phyloP scores from a whole-genome alignment of 2,113 vertebrate species.

The Antennarius striatus region DNA sequence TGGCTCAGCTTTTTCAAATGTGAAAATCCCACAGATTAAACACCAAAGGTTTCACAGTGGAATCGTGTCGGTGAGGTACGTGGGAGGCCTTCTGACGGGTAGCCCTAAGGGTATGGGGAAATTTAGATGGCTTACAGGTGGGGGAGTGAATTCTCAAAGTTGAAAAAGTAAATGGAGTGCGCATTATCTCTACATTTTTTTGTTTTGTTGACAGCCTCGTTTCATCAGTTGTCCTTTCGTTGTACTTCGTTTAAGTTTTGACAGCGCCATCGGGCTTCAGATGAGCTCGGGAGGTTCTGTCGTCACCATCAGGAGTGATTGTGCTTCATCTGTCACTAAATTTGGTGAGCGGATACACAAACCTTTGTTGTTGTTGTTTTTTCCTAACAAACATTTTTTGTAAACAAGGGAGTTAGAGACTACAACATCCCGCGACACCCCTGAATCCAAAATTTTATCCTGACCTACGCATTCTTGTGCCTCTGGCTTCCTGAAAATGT shows the following conservation, averaged over 20 bases:
- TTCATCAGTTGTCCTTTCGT: slow-evolving; percentile 43
- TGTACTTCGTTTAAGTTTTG: slow-evolving; percentile 80
- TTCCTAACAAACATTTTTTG: no score
- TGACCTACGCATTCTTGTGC: no score
- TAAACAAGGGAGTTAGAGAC: no score
- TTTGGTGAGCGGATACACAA: slow-evolving; percentile 84
- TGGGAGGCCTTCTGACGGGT: slow-evolving; percentile 42
- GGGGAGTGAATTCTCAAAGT: slow-evolving; percentile 38
- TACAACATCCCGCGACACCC: no score
- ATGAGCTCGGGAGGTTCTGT: slow-evolving; percentile 78
- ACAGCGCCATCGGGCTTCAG: slow-evolving; percentile 86
- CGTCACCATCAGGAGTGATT: slow-evolving; percentile 85
- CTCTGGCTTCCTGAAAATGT: slow-evolving; percentile 1
- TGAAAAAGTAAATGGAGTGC: slow-evolving; percentile 17
- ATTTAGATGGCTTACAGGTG: slow-evolving; percentile 51
- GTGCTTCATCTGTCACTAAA: slow-evolving; percentile 81
- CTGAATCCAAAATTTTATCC: no score
- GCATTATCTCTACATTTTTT: slow-evolving; percentile 9
- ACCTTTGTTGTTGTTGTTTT: no score
- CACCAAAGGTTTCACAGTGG: slow-evolving; percentile 36
- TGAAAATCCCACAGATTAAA: slow-evolving; percentile 39
- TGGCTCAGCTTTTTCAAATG: slow-evolving; percentile 49
- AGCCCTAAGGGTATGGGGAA: slow-evolving; percentile 52
- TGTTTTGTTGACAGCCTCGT: slow-evolving; percentile 6
- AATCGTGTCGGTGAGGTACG: slow-evolving; percentile 15